Percentiles rank a stretch among this genome's conserved stretches.
Conservation (phyloP, 2,797 vertebrate species). For the Thripadectes ignobilis region DNA sequence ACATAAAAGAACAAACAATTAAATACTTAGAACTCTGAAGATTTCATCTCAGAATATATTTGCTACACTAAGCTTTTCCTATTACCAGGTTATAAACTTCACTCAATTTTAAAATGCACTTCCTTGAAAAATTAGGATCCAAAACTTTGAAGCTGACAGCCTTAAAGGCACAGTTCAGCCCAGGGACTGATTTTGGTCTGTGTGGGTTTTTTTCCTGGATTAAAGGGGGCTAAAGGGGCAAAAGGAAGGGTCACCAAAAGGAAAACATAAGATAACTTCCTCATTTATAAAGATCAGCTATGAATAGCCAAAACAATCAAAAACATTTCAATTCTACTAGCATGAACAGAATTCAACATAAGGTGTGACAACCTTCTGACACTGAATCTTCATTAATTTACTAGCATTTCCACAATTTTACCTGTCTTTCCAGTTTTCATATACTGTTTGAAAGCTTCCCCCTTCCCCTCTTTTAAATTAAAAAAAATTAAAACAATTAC, state of each 20-base stretch:
- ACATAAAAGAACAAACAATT: not conserved
- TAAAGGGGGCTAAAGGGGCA: not conserved
- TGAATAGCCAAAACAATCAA: not conserved
- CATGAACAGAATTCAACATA: not conserved
- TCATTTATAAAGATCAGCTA: not conserved
- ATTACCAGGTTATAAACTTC: not conserved
- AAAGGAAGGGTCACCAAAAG: not conserved
- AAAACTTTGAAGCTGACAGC: not conserved
- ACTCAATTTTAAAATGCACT: not conserved
- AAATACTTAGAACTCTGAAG: not conserved
- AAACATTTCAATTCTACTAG: not conserved
- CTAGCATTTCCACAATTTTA: not conserved
- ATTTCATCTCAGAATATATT: not conserved
- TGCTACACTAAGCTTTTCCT: not conserved
- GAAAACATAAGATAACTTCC: not conserved
- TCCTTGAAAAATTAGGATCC: not conserved
- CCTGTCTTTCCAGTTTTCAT: not conserved
- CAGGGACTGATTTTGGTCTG: not conserved
- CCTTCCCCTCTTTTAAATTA: not conserved
- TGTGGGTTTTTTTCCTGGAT: fast-evolving
- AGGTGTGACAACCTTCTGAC: not conserved
- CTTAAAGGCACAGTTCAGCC: not conserved
- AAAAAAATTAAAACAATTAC: not conserved
- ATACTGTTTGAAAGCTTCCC: not conserved
- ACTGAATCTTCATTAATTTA: not conserved